Evolutionary conservation across 2,888 invertebrate genomes (phyloP).

Genomic region (Horisme vitalbata): DNA sequence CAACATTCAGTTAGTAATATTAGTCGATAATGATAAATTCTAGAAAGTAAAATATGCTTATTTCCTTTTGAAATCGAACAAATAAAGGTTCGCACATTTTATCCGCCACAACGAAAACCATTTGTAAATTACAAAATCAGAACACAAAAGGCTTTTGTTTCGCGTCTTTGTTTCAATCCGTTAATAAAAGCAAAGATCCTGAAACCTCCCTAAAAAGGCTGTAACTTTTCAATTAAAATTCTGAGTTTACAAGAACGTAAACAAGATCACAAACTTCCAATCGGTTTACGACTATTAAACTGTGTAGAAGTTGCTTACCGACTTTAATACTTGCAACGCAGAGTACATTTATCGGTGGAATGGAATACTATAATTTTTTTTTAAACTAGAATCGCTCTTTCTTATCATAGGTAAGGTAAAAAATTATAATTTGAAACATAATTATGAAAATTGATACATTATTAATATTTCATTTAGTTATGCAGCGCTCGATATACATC

Average conservation of each 20-base stretch:
- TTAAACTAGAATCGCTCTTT: too few species aligned
- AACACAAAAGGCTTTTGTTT: constrained; percentile 11
- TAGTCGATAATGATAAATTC: too few species aligned
- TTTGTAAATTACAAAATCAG: constrained; percentile 16
- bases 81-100: background rate
- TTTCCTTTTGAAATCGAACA: too few species aligned
- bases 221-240: constrained; percentile 29
- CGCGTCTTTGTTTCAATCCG: constrained; percentile 17
- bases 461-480: too few species aligned
- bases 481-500: too few species aligned
- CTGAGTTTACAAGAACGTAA: constrained; percentile 25
- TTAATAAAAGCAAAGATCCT: constrained; percentile 20
- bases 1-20: too few species aligned
- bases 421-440: too few species aligned
- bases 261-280: constrained; percentile 33
- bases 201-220: constrained; percentile 18
- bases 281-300: constrained; percentile 37
- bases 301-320: constrained; percentile 32
- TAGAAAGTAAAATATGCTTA: too few species aligned
- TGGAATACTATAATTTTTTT: constrained; percentile 3
- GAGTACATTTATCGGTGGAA: background rate
- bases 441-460: too few species aligned
- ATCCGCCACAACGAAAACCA: background rate
- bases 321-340: constrained; percentile 38
- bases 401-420: too few species aligned